Percentiles rank a stretch among this genome's conserved stretches.
phyloP scores from a whole-genome alignment of 2,113 vertebrate species.

The Coryphaenoides rupestris region DNA sequence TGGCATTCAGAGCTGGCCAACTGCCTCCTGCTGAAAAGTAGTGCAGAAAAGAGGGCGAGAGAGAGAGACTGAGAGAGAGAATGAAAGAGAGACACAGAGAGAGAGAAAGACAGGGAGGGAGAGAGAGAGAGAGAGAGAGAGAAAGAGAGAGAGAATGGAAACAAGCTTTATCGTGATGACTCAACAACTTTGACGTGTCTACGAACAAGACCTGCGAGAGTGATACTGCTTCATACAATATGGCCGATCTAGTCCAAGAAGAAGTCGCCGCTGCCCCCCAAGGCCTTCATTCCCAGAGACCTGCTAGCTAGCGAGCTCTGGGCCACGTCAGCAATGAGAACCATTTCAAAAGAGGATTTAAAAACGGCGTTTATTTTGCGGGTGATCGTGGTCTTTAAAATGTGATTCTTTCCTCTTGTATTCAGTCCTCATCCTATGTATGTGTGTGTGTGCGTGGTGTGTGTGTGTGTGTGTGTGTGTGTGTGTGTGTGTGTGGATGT shows the following conservation, averaged over 20 bases:
- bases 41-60: constrained; percentile 14
- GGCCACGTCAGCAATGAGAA: too few relatives aligned
- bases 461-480: too few relatives aligned
- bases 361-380: too few relatives aligned
- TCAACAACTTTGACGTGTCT: constrained; percentile 36
- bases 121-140: constrained; percentile 7
- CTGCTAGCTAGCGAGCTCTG: background rate
- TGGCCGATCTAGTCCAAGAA: constrained; percentile 28
- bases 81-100: constrained; percentile 11
- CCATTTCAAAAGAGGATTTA: too few relatives aligned
- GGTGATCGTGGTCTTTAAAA: too few relatives aligned
- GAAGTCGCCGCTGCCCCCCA: constrained; percentile 30
- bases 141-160: background rate
- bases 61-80: constrained; percentile 5
- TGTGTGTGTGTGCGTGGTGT: too few relatives aligned
- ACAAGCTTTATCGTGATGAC: constrained; percentile 29
- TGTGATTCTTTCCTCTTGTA: constrained; percentile 22
- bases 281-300: constrained; percentile 5
- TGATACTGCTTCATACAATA: constrained; percentile 37
- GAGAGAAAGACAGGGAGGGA: background rate
- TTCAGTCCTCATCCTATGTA: too few relatives aligned
- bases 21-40: constrained; percentile 23
- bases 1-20: constrained; percentile 39
- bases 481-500: constrained; percentile 1
- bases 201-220: constrained; percentile 30